Conservation (phyloP, 2,888 invertebrate genomes). For the Cynaeus angustus region DNA sequence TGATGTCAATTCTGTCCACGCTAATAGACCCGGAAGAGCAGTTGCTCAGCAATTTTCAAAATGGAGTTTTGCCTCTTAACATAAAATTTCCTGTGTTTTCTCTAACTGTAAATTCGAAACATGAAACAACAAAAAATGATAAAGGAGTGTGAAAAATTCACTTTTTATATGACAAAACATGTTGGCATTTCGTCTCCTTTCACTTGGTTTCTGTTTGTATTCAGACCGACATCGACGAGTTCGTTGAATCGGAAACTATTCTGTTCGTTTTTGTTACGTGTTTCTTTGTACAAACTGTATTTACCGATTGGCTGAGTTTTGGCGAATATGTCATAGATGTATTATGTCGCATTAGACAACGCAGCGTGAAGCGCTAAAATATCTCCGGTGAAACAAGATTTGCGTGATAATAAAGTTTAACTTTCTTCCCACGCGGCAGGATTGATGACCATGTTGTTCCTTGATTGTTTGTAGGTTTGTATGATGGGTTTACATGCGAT, state of each 20-base stretch:
- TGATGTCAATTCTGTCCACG: conserved; percentile 4
- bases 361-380: conserved; percentile 14
- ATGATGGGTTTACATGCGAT: conserved; percentile 32
- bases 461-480: conserved; percentile 28
- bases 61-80: not conserved
- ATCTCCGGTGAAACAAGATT: conserved; percentile 2
- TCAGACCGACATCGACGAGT: conserved; percentile 48
- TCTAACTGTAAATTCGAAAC: conserved; percentile 6
- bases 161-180: conserved; percentile 53
- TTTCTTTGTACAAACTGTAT: conserved; percentile 50
- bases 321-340: conserved; percentile 36
- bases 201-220: conserved; percentile 49
- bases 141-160: conserved; percentile 52
- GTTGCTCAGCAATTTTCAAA: conserved; percentile 11
- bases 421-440: conserved; percentile 16
- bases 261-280: conserved; percentile 53
- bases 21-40: conserved; percentile 18
- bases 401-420: conserved; percentile 19
- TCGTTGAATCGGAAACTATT: conserved; percentile 57
- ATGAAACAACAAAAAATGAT: conserved; percentile 33
- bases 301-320: conserved; percentile 44
- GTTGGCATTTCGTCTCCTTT: conserved; percentile 54
- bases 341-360: conserved; percentile 23
- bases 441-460: conserved; percentile 24
- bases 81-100: conserved; percentile 1